Conservation (phyloP, 1,140 invertebrate species). For the Leptopilina clavipes region DNA sequence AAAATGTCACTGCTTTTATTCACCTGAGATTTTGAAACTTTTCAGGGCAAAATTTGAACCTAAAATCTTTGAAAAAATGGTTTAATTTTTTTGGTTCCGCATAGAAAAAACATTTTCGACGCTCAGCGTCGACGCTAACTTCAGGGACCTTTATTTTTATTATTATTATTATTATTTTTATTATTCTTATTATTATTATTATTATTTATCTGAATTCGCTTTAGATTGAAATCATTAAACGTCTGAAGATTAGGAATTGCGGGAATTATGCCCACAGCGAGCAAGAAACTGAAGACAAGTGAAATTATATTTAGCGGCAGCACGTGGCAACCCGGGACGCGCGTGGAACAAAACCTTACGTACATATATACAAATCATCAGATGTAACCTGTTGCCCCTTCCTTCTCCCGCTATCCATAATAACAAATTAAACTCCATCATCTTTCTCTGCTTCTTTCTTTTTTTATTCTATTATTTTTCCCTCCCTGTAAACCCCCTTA, state of each 20-base stretch:
- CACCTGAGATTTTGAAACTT: no score
- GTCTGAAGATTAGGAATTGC: not conserved
- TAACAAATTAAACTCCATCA: not conserved
- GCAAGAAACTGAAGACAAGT: slow-evolving; percentile 48
- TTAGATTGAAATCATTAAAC: not conserved
- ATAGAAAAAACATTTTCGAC: no score
- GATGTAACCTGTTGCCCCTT: slow-evolving; percentile 29
- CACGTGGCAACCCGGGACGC: slow-evolving; percentile 56
- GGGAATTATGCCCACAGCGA: slow-evolving; percentile 33
- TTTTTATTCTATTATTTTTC: not conserved
- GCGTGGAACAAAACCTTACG: slow-evolving; percentile 30
- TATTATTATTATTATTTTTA: no score
- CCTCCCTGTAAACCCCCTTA: not conserved
- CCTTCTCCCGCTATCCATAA: not conserved
- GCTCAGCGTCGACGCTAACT: no score
- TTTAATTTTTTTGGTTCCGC: no score
- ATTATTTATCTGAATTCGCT: not conserved
- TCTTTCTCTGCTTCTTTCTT: not conserved
- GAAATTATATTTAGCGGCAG: slow-evolving; percentile 62
- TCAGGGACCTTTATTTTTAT: no score
- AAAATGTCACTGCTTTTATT: no score
- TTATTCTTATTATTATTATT: no score
- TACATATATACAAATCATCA: not conserved
- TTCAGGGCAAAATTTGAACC: no score
- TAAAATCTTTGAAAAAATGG: no score